Conservation (phyloP, 2,797 vertebrate genomes). For the Potorous gilbertii region DNA sequence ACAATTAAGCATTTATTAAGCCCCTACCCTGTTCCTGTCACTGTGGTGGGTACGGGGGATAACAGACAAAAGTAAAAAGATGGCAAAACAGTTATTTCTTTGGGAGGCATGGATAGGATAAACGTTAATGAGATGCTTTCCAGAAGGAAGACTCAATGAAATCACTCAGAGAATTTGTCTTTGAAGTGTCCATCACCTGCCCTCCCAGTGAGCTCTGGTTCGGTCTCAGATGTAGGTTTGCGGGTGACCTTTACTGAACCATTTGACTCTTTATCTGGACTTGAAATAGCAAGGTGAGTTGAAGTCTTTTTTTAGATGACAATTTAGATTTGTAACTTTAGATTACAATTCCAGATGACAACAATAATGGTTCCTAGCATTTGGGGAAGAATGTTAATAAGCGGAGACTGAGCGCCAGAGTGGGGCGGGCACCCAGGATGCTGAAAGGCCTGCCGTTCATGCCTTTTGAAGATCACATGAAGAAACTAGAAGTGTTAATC, state of each 20-base stretch:
- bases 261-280: neutral
- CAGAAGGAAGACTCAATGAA: neutral
- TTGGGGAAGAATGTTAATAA: neutral
- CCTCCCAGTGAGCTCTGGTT: neutral
- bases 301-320: neutral
- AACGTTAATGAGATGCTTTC: neutral
- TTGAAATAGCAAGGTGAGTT: neutral
- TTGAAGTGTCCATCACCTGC: neutral
- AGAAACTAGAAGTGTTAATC: neutral
- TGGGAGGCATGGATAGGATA: neutral
- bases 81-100: neutral
- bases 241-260: neutral
- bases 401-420: neutral
- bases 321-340: conserved; percentile 1
- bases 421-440: neutral
- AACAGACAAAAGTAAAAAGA: neutral
- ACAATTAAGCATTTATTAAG: neutral
- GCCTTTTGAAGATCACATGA: neutral
- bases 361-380: neutral
- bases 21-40: fast-evolving
- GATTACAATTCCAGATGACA: neutral
- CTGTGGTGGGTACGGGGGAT: fast-evolving
- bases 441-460: neutral
- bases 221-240: neutral
- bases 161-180: neutral